phyloP scores from a whole-genome alignment of 2,888 invertebrate species.

The Melolontha melolontha region DNA sequence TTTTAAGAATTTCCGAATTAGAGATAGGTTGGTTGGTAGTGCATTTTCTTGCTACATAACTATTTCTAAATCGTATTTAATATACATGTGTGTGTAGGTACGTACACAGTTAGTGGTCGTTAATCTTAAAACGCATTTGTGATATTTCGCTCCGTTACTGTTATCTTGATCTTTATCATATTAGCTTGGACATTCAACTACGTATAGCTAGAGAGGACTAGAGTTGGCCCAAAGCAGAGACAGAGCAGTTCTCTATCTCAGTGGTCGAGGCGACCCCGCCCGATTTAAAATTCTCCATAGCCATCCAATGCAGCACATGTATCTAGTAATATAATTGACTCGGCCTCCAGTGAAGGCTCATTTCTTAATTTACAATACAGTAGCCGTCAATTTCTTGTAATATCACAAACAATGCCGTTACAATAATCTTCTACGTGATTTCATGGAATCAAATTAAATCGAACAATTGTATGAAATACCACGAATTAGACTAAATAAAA shows the following conservation, averaged over 20 bases:
- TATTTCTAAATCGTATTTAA: no score
- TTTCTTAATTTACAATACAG: conserved; percentile 18
- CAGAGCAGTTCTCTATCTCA: no score
- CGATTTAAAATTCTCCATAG: conserved; percentile 20
- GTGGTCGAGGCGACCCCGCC: no score
- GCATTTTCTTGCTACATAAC: no score
- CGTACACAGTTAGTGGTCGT: neutral
- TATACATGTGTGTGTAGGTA: no score
- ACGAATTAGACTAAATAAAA: no score
- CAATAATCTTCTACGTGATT: neutral
- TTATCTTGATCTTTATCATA: conserved; percentile 34
- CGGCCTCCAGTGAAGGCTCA: neutral
- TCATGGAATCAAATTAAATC: no score
- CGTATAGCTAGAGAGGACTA: neutral
- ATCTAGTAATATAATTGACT: conserved; percentile 7
- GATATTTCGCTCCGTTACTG: conserved; percentile 28
- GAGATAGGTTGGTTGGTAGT: neutral
- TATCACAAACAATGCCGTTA: conserved; percentile 23
- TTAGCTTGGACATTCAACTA: conserved; percentile 14
- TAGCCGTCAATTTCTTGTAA: conserved; percentile 22
- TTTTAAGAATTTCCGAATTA: conserved; percentile 4
- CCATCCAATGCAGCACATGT: conserved; percentile 2
- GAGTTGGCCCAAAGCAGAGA: no score
- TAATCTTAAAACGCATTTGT: conserved; percentile 24
- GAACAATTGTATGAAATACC: no score